Evolutionary conservation across 1,140 invertebrate genomes (phyloP).

Genomic region (Ectropis grisescens): DNA sequence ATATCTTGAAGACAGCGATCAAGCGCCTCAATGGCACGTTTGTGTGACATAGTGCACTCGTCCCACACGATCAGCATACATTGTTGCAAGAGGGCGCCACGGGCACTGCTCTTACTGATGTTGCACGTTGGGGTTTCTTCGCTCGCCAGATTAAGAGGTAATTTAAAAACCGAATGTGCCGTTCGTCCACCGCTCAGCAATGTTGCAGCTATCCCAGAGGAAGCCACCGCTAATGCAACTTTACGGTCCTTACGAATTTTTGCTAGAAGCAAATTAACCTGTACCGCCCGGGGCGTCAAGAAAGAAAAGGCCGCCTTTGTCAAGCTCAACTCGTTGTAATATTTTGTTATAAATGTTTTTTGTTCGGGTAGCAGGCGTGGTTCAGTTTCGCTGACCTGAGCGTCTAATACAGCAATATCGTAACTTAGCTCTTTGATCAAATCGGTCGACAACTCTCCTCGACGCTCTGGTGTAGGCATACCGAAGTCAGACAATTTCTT

Average conservation of each 20-base stretch:
- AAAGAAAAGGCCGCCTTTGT: conserved; percentile 8
- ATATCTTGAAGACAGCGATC: conserved; percentile 37
- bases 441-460: conserved; percentile 12
- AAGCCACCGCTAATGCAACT: not conserved
- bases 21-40: conserved; percentile 36
- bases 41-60: conserved; percentile 46
- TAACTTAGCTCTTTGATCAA: conserved; percentile 14
- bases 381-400: conserved; percentile 16
- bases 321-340: conserved; percentile 8
- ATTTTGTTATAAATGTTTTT: conserved; percentile 18
- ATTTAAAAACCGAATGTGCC: conserved; percentile 31
- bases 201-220: conserved; percentile 1
- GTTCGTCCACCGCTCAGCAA: not conserved
- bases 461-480: conserved; percentile 12
- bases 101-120: conserved; percentile 14
- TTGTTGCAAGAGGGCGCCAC: conserved; percentile 16
- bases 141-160: conserved; percentile 20
- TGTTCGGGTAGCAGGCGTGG: conserved; percentile 14
- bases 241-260: conserved; percentile 8
- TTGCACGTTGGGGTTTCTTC: conserved; percentile 16
- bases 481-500: conserved; percentile 15
- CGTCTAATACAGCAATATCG: conserved; percentile 11
- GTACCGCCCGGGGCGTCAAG: conserved; percentile 10
- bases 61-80: conserved; percentile 42
- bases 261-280: conserved; percentile 17